Evolutionary conservation across 2,888 invertebrate species (phyloP).

Genomic region (Sipha maydis): DNA sequence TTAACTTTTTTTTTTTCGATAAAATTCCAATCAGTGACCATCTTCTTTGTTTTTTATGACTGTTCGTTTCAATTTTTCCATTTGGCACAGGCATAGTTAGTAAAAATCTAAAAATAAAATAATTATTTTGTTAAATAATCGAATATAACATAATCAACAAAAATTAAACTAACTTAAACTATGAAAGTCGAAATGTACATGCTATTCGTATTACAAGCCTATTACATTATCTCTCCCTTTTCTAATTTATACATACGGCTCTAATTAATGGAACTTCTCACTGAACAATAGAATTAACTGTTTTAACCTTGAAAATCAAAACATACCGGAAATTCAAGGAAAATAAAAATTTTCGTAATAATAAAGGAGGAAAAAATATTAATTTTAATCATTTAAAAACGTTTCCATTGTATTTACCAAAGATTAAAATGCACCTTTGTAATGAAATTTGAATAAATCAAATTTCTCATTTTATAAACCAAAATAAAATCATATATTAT

Average conservation of each 20-base stretch:
- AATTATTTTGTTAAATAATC: not conserved
- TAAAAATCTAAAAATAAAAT: conserved; percentile 31
- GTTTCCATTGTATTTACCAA: not conserved
- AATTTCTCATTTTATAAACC: too few species aligned
- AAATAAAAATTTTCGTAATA: not conserved
- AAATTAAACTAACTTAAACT: not conserved
- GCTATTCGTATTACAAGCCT: conserved; percentile 7
- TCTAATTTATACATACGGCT: conserved; percentile 24
- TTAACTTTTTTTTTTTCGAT: conserved; percentile 51
- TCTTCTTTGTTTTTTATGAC: conserved; percentile 49
- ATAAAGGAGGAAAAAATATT: not conserved
- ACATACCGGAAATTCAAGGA: conserved; percentile 32
- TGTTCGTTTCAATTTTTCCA: conserved; percentile 12
- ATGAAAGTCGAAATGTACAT: conserved; percentile 22
- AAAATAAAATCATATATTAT: too few species aligned
- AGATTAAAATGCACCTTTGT: not conserved
- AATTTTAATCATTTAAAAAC: not conserved
- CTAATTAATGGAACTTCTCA: conserved; percentile 10
- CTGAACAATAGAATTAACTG: not conserved
- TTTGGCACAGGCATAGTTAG: conserved; percentile 45
- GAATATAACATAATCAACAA: not conserved
- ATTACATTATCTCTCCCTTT: conserved; percentile 31
- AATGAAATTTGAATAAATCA: not conserved
- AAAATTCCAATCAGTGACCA: conserved; percentile 54
- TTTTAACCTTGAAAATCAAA: conserved; percentile 43